Evolutionary conservation across 2,113 vertebrate species (phyloP), one percentile per base, ranked within the genome.

Genomic region (Struthidea cinerea): DNA sequence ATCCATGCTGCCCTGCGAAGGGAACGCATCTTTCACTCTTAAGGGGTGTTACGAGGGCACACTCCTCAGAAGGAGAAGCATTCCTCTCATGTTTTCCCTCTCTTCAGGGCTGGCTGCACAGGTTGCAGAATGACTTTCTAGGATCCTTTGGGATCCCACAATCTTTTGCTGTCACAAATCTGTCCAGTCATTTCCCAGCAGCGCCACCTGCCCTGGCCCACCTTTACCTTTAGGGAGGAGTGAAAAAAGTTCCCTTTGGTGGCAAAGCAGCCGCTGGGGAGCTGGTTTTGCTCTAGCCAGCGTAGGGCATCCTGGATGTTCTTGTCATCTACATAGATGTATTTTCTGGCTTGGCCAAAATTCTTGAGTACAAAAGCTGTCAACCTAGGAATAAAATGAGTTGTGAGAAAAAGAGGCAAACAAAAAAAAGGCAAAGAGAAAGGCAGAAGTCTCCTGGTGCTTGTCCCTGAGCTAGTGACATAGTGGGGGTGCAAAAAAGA

Each of bases 341-440:
- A 98, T 19, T 93, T 88, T 39, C 53, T 97, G 11, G 98, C 98
- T 67, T 98, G 97, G 12, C 81, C 91, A 10, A 99, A 99, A 63
- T 97, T 98, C 97, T 99, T 99, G 93, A 98, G 98, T 92, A 99
- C 98, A 80, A 99, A 99, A 20, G 98, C 94, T 37, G 99, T 99
- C 89, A 99, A 63, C 99, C 99, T 99, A 81, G 65, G 46, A 92
- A 78, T 13, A 84, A 7, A 13, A 88, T 32, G 21, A 59, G 27
- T 83, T 63, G 23, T 47, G 4, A 89, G 71, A 90, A 42, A 61
- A 88, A 39, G 9, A 74, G 32, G 52, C 69, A 59, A 74, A 42
- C 44, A 44, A 26, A 39, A 22, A 84, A 49, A 57, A 37, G 4
- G 8, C 49, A 65, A 68, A 74, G 15, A 74, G 37, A 77, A 56